Base-by-base conservation (phyloP, 2,113 vertebrate genomes). In the Natator depressus region DNA sequence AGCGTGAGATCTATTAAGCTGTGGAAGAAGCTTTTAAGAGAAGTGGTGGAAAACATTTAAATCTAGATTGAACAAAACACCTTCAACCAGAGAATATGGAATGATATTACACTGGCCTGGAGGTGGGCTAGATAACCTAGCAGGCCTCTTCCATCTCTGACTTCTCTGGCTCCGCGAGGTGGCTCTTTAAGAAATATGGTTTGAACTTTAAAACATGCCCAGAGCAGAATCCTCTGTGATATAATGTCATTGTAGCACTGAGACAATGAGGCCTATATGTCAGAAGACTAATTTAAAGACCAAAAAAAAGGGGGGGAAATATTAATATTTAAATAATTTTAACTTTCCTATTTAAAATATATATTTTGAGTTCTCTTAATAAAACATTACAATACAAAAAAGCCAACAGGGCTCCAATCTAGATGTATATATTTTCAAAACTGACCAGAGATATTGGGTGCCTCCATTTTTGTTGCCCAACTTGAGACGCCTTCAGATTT, bases 301-400 rank as follows among this genome's bases (percentile, higher is more conserved):
- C 5, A 2, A 14, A 62, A 4, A n/a, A 65, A 88, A 69, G 13
- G 17, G 65, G 76, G 16, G 17, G 65, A 65, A 88, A 82, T 83
- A 53, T 6, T 78, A 46, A 53, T 2, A 1, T 29, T 50, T 6
- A 88, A 85, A 4, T 90, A 35, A 82, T 62, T 10, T 84, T 46
- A 57, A 57, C 47, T 90, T 95, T 95, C 19, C 50, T 81, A 8
- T 31, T 59, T 62, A 47, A 59, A 65, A n/a, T 42, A 65, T 65
- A 35, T 91, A 82, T 29, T 55, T 25, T 84, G 65, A 2, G 91
- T 95, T 97, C 91, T 72, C 31, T 85, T 89, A 38, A 51, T 81
- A 83, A 65, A 84, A 14, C 82, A 82, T 80, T 62, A 47, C 38
- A 57, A 93, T 89, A 3, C 29, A 84, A 92, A 84, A 51, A 80